phyloP scores from a whole-genome alignment of 1,140 invertebrate species.

The Teleopsis dalmanni region DNA sequence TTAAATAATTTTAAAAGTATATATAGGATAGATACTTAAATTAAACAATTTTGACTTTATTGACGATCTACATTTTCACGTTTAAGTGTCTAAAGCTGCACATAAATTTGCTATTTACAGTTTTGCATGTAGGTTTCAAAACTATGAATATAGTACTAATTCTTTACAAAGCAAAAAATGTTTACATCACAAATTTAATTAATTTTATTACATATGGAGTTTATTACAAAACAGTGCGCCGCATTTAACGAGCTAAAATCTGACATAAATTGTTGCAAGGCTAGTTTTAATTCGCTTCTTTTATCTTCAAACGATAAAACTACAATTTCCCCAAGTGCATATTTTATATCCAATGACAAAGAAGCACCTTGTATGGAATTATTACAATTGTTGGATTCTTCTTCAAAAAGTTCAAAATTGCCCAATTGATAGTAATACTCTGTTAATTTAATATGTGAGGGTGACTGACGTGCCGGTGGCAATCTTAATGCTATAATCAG shows the following conservation, averaged over 20 bases:
- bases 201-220: slow-evolving; percentile 9
- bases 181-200: background rate
- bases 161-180: too few relatives aligned
- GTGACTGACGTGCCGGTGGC: slow-evolving; percentile 36
- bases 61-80: too few relatives aligned
- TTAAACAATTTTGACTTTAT: too few relatives aligned
- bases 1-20: too few relatives aligned
- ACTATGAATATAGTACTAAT: too few relatives aligned
- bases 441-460: slow-evolving; percentile 40
- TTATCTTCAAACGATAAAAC: slow-evolving; percentile 31
- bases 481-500: slow-evolving; percentile 33
- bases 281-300: slow-evolving; percentile 28
- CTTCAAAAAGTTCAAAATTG: slow-evolving; percentile 18
- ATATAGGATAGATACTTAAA: too few relatives aligned
- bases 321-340: slow-evolving; percentile 28
- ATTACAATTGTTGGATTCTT: slow-evolving; percentile 4
- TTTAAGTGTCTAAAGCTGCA: too few relatives aligned
- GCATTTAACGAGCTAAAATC: slow-evolving; percentile 21
- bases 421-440: slow-evolving; percentile 34
- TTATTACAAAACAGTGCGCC: slow-evolving; percentile 5
- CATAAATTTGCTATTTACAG: too few relatives aligned
- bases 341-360: slow-evolving; percentile 28
- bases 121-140: too few relatives aligned
- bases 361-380: slow-evolving; percentile 22
- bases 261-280: slow-evolving; percentile 21